Evolutionary conservation across 2,797 vertebrate species (phyloP), one percentile per base, ranked within the genome.

Genomic region (Hippoglossus hippoglossus): DNA sequence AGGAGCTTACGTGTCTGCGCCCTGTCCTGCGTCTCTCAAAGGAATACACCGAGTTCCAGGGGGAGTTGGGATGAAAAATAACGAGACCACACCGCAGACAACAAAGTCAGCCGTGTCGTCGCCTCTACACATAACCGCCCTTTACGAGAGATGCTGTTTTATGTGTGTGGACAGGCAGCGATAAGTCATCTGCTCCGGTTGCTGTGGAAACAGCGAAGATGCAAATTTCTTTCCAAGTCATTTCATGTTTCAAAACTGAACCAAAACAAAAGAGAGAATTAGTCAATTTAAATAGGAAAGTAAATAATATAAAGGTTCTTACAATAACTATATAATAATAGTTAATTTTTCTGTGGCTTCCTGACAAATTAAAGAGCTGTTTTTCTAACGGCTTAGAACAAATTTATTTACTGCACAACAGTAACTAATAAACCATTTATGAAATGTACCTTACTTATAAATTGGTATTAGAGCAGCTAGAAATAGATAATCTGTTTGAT

Each of bases 141-240:
- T 73, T 52, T 39, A 26, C 65, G 19, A 31, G 51, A 28, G 16
- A 19, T 0, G 6, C 18, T 3, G 7, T 3, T 13, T 9, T 24
- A 51, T 61, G 26, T 26, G 53, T 53, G 56, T 28, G 9, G 46
- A 66, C 46, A 62, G 56, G 67, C 73, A 58, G 51, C 49, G 49
- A 58, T 24, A 39, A 22, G 53, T 73, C 59, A 50, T 79, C 71
- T 63, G 44, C 75, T 75, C 70, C 39, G 68, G 80, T 89, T 89
- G 80, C 85, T 79, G 80, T 87, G 89, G 83, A 83, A 89, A 87
- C 82, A 73, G 69, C 51, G 73, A 70, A 75, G 57, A 12, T 63
- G 49, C 44, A 47, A 61, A 50, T 64, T 62, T 71, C 34, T 22
- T 4, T 18, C 49, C 5, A 3, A 54, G 21, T 81, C 16, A 58